Evolutionary conservation across 2,113 vertebrate species (phyloP).

Genomic region (Tonatia bakeri): DNA sequence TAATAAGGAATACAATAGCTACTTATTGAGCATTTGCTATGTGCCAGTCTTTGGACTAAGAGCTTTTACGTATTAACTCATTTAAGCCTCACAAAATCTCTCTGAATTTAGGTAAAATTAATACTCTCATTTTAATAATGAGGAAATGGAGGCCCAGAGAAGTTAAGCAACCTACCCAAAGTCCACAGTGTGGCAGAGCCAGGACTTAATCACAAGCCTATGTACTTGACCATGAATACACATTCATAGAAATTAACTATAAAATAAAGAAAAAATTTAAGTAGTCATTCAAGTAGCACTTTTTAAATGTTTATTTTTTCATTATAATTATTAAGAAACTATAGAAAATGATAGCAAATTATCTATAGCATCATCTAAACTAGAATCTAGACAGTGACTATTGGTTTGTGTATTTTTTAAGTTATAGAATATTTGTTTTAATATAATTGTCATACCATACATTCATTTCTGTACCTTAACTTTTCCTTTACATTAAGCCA

Average conservation of each 20-base stretch:
- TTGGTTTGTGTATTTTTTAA: neutral
- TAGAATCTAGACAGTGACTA: neutral
- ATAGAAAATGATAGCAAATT: neutral
- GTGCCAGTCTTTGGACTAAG: neutral
- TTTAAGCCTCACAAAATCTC: neutral
- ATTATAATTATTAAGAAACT: neutral
- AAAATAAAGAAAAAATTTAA: neutral
- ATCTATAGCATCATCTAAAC: neutral
- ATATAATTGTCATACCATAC: neutral
- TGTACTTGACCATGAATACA: neutral
- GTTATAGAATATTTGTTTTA: neutral
- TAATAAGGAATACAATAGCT: neutral
- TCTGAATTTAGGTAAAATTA: neutral
- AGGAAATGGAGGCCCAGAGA: neutral
- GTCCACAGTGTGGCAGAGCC: neutral
- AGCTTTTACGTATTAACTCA: conserved; percentile 1
- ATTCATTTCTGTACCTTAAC: neutral
- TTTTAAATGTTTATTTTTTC: neutral
- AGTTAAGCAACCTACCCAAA: neutral
- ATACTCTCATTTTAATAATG: neutral
- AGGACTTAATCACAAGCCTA: neutral
- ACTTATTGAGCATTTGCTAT: conserved; percentile 31
- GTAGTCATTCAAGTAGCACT: neutral
- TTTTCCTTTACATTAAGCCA: neutral
- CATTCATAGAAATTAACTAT: neutral